Conservation (phyloP, 1,140 invertebrate genomes). For the Onthophagus taurus region DNA sequence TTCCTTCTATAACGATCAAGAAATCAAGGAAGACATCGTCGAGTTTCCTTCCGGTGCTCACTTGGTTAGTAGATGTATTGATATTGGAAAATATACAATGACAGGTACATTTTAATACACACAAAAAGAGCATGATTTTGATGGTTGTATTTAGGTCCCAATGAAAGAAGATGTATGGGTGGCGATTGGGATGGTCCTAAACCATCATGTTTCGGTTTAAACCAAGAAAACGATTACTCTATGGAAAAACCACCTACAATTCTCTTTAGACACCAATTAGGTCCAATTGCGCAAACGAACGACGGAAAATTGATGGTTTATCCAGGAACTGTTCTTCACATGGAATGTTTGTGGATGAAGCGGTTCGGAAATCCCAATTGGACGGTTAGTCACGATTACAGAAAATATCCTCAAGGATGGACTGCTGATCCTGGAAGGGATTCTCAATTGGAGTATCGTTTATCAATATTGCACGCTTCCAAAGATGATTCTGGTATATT, state of each 20-base stretch:
- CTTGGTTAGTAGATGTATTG: constrained; percentile 61
- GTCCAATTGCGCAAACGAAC: constrained; percentile 77
- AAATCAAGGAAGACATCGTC: constrained; percentile 61
- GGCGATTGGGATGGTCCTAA: constrained; percentile 71
- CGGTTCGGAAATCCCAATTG: constrained; percentile 76
- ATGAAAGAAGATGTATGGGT: constrained; percentile 54
- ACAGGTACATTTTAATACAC: constrained; percentile 35
- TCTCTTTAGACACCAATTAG: constrained; percentile 66
- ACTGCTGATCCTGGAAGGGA: constrained; percentile 68
- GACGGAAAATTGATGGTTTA: constrained; percentile 76
- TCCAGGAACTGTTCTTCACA: constrained; percentile 72
- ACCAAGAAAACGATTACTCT: constrained; percentile 77
- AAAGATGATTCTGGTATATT: constrained; percentile 72
- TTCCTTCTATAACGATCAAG: constrained; percentile 67
- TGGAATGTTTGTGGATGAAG: constrained; percentile 80
- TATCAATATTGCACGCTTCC: constrained; percentile 68
- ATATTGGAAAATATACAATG: constrained; percentile 60
- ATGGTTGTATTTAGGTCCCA: constrained; percentile 32
- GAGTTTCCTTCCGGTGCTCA: constrained; percentile 66
- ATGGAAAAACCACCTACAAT: constrained; percentile 81
- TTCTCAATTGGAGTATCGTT: constrained; percentile 66
- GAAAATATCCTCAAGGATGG: constrained; percentile 75
- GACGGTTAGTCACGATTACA: constrained; percentile 61
- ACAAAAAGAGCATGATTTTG: neutral
- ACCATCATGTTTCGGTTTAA: constrained; percentile 68